Evolutionary conservation across 2,113 vertebrate species (phyloP).

Genomic region (Poecilia latipinna): DNA sequence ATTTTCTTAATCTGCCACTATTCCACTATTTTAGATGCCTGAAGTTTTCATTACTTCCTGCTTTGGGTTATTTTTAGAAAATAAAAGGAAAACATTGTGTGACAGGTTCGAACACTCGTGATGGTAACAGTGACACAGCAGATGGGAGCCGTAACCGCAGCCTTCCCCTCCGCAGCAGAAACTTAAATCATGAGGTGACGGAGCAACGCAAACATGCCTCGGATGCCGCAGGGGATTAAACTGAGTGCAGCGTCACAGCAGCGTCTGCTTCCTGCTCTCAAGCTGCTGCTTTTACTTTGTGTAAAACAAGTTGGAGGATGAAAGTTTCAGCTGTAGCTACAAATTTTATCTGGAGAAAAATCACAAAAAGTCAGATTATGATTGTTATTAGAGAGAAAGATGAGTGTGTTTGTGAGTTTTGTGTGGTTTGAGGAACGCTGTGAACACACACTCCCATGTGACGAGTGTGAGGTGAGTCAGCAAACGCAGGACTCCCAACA

Average conservation of each 20-base stretch:
- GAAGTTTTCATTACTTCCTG: not conserved
- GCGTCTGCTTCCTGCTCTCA: not conserved
- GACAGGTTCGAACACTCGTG: not conserved
- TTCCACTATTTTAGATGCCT: not conserved
- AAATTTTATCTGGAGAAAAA: not conserved
- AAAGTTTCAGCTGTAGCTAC: not conserved
- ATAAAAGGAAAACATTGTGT: not conserved
- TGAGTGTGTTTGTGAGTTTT: not conserved
- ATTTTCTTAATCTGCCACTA: too few species aligned
- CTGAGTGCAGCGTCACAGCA: too few species aligned
- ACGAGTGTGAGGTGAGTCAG: constrained; percentile 54
- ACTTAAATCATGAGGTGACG: not conserved
- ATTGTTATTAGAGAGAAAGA: not conserved
- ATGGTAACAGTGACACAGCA: constrained; percentile 4
- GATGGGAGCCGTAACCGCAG: not conserved
- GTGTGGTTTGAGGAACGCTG: not conserved
- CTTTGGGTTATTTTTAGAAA: not conserved
- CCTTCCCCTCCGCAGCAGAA: not conserved
- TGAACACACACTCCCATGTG: constrained; percentile 2
- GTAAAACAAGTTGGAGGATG: too few species aligned
- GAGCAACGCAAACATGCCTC: not conserved
- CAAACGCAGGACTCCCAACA: constrained; percentile 54
- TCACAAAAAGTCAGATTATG: not conserved
- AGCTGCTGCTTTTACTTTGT: not conserved
- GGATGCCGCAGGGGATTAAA: not conserved